phyloP scores from a whole-genome alignment of 2,797 vertebrate genomes.

The Salarias fasciatus region DNA sequence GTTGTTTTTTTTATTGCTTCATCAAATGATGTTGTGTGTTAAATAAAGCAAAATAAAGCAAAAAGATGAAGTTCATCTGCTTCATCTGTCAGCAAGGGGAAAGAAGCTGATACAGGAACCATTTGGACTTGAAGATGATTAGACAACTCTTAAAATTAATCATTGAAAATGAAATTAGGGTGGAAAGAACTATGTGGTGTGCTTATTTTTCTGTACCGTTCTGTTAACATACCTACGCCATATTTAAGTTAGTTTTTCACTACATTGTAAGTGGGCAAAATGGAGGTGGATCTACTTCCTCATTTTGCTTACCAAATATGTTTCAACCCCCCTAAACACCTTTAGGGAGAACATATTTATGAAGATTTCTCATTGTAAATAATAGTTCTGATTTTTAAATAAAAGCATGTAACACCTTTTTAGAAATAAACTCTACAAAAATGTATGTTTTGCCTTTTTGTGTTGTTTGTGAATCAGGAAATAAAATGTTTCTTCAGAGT shows the following conservation, averaged over 20 bases:
- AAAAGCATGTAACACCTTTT: constrained; percentile 79
- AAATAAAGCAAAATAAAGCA: too few species aligned
- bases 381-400: constrained; percentile 79
- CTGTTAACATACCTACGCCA: constrained; percentile 50
- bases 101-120: constrained; percentile 17
- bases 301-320: constrained; percentile 61
- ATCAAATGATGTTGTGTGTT: constrained; percentile 16
- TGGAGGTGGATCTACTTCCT: constrained; percentile 15
- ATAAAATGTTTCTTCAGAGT: too few species aligned
- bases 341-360: constrained; percentile 78
- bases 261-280: constrained; percentile 41
- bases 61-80: constrained; percentile 8
- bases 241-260: constrained; percentile 47
- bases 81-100: not conserved
- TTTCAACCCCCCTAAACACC: constrained; percentile 49
- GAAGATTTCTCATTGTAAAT: constrained; percentile 79
- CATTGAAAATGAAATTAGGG: too few species aligned
- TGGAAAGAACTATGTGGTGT: not conserved
- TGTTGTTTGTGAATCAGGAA: constrained; percentile 1
- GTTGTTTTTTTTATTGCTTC: constrained; percentile 35
- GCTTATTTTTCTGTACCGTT: constrained; percentile 43
- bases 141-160: constrained; percentile 17
- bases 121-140: constrained; percentile 27
- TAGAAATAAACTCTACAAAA: constrained; percentile 74
- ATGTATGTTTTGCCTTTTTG: constrained; percentile 43